phyloP scores from a whole-genome alignment of 1,140 invertebrate species.

The Achroia grisella region DNA sequence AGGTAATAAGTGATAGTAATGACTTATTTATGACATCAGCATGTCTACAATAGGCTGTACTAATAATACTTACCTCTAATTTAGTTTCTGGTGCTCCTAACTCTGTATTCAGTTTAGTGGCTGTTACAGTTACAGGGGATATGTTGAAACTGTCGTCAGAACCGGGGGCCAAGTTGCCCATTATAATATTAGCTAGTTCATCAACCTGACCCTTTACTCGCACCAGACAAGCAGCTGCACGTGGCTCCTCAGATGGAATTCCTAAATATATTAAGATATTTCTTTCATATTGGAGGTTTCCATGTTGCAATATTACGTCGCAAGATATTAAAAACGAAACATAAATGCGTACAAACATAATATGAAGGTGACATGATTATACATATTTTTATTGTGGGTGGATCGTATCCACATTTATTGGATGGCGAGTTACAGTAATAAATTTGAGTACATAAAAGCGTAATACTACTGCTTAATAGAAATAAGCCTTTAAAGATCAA shows the following conservation, averaged over 20 bases:
- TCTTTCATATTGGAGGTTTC: too few species aligned
- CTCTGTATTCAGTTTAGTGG: slow-evolving; percentile 34
- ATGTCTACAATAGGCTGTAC: background rate
- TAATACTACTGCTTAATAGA: too few species aligned
- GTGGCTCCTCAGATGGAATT: slow-evolving; percentile 36
- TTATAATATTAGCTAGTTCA: slow-evolving; percentile 35
- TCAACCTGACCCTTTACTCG: slow-evolving; percentile 28
- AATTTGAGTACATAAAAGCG: too few species aligned
- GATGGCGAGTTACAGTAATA: too few species aligned
- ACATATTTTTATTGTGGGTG: too few species aligned
- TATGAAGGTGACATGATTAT: too few species aligned
- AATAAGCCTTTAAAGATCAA: background rate
- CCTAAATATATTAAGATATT: slow-evolving; percentile 20
- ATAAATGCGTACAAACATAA: too few species aligned
- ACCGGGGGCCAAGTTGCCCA: slow-evolving; percentile 42
- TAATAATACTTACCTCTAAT: slow-evolving; percentile 28
- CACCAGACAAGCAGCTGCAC: slow-evolving; percentile 37
- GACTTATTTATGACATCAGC: slow-evolving; percentile 3
- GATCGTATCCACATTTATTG: too few species aligned
- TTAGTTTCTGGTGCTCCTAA: slow-evolving; percentile 51
- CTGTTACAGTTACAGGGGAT: slow-evolving; percentile 38
- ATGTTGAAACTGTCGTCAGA: slow-evolving; percentile 54
- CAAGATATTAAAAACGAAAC: too few species aligned
- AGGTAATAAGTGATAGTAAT: too few species aligned
- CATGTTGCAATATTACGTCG: too few species aligned